Percentiles rank a stretch among this genome's conserved stretches.
Conservation (phyloP, 2,888 invertebrate genomes). For the Brachylomia viminalis region DNA sequence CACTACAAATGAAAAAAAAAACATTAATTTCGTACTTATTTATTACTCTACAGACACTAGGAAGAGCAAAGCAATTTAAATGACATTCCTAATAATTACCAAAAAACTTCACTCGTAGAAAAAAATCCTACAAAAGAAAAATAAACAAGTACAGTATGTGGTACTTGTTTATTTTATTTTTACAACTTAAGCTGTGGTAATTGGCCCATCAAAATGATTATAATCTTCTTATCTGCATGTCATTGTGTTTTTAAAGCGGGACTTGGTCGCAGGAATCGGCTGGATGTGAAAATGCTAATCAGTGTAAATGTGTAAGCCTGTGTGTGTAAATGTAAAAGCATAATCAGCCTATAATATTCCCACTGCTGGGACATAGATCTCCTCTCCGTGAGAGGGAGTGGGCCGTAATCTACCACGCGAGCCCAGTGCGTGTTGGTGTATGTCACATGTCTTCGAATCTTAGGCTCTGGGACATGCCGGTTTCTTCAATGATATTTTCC, state of each 20-base stretch:
- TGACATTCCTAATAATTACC: neutral
- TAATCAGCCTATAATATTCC: neutral
- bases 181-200: slow-evolving; percentile 10
- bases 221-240: slow-evolving; percentile 5
- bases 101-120: neutral
- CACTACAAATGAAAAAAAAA: too few relatives aligned
- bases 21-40: too few relatives aligned
- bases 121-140: slow-evolving; percentile 14
- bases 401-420: neutral
- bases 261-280: too few relatives aligned
- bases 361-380: neutral
- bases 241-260: neutral
- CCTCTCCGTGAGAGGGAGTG: neutral
- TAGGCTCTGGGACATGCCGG: neutral
- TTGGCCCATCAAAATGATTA: neutral
- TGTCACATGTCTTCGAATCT: neutral
- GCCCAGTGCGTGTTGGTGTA: neutral
- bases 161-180: slow-evolving; percentile 17
- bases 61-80: neutral
- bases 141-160: too few relatives aligned
- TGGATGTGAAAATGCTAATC: too few relatives aligned
- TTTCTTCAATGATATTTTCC: neutral
- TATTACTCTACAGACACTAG: too few relatives aligned
- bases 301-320: neutral
- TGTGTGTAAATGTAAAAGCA: neutral